A percentile compares a stretch with the other conserved stretches of the same genome.
These are phyloP conservation scores for Deroptyus accipitrinus DNA, from an alignment of 2,113 vertebrate genomes.

Conservation along the genomic window DNA sequence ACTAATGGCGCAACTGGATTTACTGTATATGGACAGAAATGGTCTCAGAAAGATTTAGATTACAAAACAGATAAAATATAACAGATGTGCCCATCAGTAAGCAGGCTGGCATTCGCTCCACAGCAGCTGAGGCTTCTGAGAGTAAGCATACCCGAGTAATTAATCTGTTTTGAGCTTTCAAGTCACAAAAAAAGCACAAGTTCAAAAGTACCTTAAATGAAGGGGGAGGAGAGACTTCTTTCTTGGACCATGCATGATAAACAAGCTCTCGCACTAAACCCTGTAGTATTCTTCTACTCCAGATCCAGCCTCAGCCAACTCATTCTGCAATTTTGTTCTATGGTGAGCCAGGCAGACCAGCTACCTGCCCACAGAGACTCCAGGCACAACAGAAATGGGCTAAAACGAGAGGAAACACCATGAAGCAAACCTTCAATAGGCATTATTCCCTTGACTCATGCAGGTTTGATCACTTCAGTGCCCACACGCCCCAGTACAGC, in stretches of 20 bases:
- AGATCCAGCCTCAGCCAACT: background rate
- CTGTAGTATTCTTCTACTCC: background rate
- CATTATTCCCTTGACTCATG: accelerated
- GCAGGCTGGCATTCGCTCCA: conserved; percentile 15
- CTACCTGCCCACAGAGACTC: background rate
- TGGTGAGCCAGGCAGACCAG: background rate
- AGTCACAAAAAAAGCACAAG: conserved; percentile 9
- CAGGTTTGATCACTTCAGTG: accelerated
- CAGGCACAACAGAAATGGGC: accelerated
- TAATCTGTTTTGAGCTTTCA: conserved; percentile 26
- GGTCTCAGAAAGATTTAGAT: conserved; percentile 56
- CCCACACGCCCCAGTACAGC: background rate
- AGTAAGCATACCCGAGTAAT: conserved; percentile 33
- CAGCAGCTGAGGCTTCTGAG: conserved; percentile 60
- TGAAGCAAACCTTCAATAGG: accelerated
- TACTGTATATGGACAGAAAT: conserved; percentile 63
- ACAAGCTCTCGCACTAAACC: background rate
- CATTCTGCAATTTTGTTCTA: background rate
- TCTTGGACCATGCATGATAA: background rate
- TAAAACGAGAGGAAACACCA: accelerated
- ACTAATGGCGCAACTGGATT: conserved; percentile 14
- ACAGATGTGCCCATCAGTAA: conserved; percentile 64
- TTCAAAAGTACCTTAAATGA: background rate
- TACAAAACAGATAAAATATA: conserved; percentile 63
- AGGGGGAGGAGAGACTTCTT: accelerated